These are phyloP conservation scores for Pseudolaguvia tuberculata DNA, from an alignment of 2,113 vertebrate genomes.

Conservation along the genomic window DNA sequence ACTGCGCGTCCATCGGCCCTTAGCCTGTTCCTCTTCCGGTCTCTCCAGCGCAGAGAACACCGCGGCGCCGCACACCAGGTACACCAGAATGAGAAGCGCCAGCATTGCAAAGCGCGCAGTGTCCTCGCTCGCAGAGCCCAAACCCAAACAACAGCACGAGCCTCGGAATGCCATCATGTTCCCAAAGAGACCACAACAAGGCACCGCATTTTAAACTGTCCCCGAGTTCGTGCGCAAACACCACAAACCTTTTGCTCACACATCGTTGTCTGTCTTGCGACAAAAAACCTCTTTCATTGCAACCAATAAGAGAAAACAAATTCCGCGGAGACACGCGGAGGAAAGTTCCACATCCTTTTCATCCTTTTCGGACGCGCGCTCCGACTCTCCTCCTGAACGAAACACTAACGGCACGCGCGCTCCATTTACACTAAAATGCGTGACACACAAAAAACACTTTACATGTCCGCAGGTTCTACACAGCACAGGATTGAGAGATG, in stretches of 20 bases:
- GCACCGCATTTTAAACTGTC: constrained; percentile 39
- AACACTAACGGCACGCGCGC: not conserved
- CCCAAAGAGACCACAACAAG: constrained; percentile 16
- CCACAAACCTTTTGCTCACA: constrained; percentile 14
- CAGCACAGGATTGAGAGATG: not conserved
- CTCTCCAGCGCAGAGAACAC: constrained; percentile 93
- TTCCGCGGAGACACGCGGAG: not conserved
- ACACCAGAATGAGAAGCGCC: constrained; percentile 79
- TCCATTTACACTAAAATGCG: not conserved
- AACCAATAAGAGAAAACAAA: not conserved
- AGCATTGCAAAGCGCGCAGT: constrained; percentile 88
- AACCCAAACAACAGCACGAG: constrained; percentile 72
- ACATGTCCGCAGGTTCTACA: not conserved
- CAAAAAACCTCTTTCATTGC: not conserved
- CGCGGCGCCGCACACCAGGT: constrained; percentile 88
- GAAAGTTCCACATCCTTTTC: not conserved
- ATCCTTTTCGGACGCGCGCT: not conserved
- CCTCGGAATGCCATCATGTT: constrained; percentile 81
- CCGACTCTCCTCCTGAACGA: not conserved
- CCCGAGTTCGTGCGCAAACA: constrained; percentile 7
- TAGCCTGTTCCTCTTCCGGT: constrained; percentile 80
- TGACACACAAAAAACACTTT: not conserved
- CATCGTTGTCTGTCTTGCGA: constrained; percentile 28
- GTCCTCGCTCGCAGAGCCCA: constrained; percentile 80
- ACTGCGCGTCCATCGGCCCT: constrained; percentile 81